phyloP scores from a whole-genome alignment of 1,140 invertebrate species.

The Bombus confusus region DNA sequence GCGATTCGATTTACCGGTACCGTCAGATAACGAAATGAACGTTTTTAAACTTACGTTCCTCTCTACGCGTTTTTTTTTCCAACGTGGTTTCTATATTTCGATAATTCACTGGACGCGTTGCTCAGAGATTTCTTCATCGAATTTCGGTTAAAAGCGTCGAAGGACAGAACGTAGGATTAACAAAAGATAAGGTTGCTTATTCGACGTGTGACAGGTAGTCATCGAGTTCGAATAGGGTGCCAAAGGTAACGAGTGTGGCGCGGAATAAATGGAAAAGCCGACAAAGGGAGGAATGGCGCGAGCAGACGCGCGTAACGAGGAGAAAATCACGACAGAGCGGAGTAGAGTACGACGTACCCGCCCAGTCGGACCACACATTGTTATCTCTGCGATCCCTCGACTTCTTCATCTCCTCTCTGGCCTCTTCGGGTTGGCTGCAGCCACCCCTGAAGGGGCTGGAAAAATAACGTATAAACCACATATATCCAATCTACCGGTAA shows the following conservation, averaged over 20 bases:
- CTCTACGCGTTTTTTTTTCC: accelerated
- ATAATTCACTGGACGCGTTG: background rate
- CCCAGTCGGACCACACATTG: constrained; percentile 39
- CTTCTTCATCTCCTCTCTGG: constrained; percentile 10
- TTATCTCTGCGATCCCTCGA: constrained; percentile 35
- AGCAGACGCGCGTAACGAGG: constrained; percentile 54
- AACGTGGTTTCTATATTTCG: background rate
- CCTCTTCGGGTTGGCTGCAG: constrained; percentile 17
- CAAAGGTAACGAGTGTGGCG: constrained; percentile 35
- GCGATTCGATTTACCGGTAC: background rate
- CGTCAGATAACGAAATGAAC: background rate
- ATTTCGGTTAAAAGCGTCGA: background rate
- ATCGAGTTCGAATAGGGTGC: background rate
- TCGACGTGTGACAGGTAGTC: background rate
- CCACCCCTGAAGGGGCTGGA: constrained; percentile 33
- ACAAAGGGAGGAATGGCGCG: constrained; percentile 20
- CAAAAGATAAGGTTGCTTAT: background rate
- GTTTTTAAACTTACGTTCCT: too few species aligned
- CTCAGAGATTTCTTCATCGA: background rate
- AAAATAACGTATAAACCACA: constrained; percentile 63
- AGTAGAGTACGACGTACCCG: background rate
- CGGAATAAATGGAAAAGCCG: constrained; percentile 54
- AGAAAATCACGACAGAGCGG: constrained; percentile 48
- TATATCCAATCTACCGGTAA: constrained; percentile 64
- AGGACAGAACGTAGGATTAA: background rate